A percentile compares a stretch with the other conserved stretches of the same genome.
These are phyloP conservation scores for Microplitis demolitor DNA, from an alignment of 1,140 invertebrate species.

Conservation along the genomic window DNA sequence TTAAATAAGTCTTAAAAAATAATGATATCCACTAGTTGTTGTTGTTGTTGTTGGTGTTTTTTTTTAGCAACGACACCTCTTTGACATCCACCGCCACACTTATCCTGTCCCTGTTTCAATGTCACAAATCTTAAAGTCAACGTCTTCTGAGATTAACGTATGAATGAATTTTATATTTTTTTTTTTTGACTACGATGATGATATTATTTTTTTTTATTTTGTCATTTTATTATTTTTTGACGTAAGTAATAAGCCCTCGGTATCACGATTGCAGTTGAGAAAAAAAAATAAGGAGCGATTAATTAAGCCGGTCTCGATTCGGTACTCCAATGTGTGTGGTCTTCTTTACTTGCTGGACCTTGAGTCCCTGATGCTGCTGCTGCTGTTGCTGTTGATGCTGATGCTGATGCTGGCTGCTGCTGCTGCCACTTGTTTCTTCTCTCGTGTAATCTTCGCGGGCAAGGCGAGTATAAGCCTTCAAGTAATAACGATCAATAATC, in stretches of 20 bases:
- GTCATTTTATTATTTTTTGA: no score
- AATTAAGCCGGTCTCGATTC: slow-evolving; percentile 4
- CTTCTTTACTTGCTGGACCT: background rate
- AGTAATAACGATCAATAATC: slow-evolving; percentile 14
- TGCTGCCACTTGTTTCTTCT: background rate
- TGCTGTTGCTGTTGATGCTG: background rate
- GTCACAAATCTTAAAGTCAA: background rate
- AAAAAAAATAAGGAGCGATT: slow-evolving; percentile 2
- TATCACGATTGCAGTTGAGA: background rate
- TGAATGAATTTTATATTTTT: background rate
- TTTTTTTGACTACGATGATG: no score
- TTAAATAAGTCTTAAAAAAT: no score
- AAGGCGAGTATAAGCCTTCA: slow-evolving; percentile 3
- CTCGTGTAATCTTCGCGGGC: slow-evolving; percentile 7
- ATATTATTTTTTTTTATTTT: no score
- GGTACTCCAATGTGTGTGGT: slow-evolving; percentile 10
- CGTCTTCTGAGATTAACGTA: background rate
- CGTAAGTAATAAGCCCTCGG: slow-evolving; percentile 2
- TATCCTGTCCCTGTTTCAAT: background rate
- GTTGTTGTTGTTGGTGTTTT: slow-evolving; percentile 19
- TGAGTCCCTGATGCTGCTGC: no score
- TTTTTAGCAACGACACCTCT: background rate
- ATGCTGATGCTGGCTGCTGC: no score
- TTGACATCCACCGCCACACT: slow-evolving; percentile 4
- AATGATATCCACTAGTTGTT: background rate